Conservation (phyloP, 2,888 invertebrate genomes). For the Lacanobia wlatinum region DNA sequence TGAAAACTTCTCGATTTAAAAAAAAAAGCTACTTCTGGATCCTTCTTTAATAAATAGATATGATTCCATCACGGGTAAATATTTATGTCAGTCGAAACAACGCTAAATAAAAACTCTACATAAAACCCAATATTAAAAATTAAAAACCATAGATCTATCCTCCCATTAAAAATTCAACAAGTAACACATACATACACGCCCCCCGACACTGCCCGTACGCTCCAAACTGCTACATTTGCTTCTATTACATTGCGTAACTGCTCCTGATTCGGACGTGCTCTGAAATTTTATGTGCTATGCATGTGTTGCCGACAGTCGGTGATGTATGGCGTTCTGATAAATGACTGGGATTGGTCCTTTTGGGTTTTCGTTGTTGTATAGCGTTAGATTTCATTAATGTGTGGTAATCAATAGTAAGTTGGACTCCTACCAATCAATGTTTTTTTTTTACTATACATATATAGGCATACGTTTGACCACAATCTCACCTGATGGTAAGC, state of each 20-base stretch:
- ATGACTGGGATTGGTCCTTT: constrained; percentile 36
- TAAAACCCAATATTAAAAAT: not conserved
- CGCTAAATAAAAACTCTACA: not conserved
- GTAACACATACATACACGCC: constrained; percentile 31
- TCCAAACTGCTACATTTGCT: constrained; percentile 50
- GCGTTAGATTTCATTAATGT: constrained; percentile 1
- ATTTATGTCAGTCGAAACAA: too few relatives aligned
- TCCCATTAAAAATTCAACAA: constrained; percentile 34
- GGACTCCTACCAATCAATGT: too few relatives aligned
- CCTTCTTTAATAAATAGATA: too few relatives aligned
- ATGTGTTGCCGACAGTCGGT: constrained; percentile 41
- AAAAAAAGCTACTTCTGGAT: too few relatives aligned
- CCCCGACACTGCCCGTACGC: constrained; percentile 29
- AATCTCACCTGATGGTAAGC: too few relatives aligned
- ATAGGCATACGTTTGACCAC: too few relatives aligned
- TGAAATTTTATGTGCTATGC: constrained; percentile 65
- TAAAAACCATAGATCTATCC: not conserved
- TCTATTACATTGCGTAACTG: constrained; percentile 65
- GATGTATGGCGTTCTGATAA: constrained; percentile 39
- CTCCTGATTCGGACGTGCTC: constrained; percentile 61
- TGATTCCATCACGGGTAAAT: too few relatives aligned
- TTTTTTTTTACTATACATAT: too few relatives aligned
- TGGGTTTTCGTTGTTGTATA: constrained; percentile 5
- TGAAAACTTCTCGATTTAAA: too few relatives aligned
- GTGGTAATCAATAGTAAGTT: not conserved